These are phyloP conservation scores for Aurelia sp. DNA, from an alignment of 30 jellyfish, hydroid and myxozoan genomes.

Conservation along the genomic window DNA sequence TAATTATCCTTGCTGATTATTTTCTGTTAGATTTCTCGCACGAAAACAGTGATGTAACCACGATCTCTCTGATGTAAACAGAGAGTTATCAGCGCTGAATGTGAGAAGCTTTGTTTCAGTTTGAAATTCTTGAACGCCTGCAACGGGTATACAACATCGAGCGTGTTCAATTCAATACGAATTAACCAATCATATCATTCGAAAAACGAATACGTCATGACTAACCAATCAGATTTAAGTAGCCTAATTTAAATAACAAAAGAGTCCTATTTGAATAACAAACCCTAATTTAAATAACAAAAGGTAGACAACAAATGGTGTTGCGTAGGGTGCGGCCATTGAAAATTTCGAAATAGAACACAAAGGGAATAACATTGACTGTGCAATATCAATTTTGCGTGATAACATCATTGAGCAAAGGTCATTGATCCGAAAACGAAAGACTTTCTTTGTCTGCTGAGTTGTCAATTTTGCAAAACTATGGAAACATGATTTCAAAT, in stretches of 20 bases:
- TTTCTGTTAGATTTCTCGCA: no score
- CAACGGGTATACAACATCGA: constrained; percentile 33
- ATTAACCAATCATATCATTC: constrained; percentile 43
- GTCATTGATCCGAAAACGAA: no score
- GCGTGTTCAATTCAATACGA: constrained; percentile 70
- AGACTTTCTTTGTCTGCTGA: no score
- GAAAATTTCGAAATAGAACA: background rate
- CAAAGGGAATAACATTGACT: background rate
- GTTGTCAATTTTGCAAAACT: no score
- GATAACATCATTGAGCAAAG: constrained; percentile 1
- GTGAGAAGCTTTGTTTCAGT: constrained; percentile 10
- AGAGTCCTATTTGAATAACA: constrained; percentile 27
- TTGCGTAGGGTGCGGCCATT: constrained; percentile 26
- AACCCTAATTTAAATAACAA: background rate
- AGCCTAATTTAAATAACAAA: constrained; percentile 66
- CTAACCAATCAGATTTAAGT: constrained; percentile 39
- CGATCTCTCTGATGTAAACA: constrained; percentile 3
- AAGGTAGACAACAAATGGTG: no score
- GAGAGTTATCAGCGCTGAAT: constrained; percentile 1
- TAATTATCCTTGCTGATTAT: no score
- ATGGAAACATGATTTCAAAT: no score
- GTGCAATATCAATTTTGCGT: background rate
- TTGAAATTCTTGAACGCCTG: constrained; percentile 66
- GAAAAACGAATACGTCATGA: constrained; percentile 31
- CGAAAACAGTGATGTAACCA: no score